phyloP scores from a whole-genome alignment of 2,113 vertebrate species.

The Leptobrachium leishanense region DNA sequence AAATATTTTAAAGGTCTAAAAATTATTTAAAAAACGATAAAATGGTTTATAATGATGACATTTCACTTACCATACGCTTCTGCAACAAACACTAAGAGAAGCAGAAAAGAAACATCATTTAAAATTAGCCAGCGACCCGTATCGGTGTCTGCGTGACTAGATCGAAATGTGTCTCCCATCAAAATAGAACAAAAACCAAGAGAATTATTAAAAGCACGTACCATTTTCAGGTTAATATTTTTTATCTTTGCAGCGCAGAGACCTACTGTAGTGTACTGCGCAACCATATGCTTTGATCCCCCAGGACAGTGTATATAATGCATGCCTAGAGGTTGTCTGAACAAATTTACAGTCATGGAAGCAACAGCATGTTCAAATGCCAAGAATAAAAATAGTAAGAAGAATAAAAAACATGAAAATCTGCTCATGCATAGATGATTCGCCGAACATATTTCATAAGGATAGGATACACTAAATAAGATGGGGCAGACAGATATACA shows the following conservation, averaged over 20 bases:
- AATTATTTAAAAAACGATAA: not conserved
- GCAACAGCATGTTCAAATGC: slow-evolving; percentile 48
- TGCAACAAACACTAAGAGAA: slow-evolving; percentile 15
- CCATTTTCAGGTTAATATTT: slow-evolving; percentile 49
- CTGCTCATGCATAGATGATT: no score
- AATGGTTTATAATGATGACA: not conserved
- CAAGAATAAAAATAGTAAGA: no score
- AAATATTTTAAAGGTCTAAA: no score
- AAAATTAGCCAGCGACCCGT: slow-evolving; percentile 20
- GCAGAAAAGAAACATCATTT: slow-evolving; percentile 17
- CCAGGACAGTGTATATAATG: slow-evolving; percentile 44
- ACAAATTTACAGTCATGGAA: slow-evolving; percentile 54
- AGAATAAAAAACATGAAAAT: no score
- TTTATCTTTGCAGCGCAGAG: slow-evolving; percentile 50
- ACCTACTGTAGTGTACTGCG: slow-evolving; percentile 41
- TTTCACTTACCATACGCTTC: slow-evolving; percentile 10
- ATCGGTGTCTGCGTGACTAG: slow-evolving; percentile 7
- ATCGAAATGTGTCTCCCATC: slow-evolving; percentile 48
- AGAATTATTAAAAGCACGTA: slow-evolving; percentile 49
- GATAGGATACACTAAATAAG: no score
- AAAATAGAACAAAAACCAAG: slow-evolving; percentile 34
- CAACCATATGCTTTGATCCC: slow-evolving; percentile 53
- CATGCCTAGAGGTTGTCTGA: slow-evolving; percentile 50
- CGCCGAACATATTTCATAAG: no score
- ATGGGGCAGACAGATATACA: no score